Percentiles rank a stretch among this genome's conserved stretches.
Evolutionary conservation across 2,888 invertebrate genomes (phyloP).

Genomic region (Lingula anatina): DNA sequence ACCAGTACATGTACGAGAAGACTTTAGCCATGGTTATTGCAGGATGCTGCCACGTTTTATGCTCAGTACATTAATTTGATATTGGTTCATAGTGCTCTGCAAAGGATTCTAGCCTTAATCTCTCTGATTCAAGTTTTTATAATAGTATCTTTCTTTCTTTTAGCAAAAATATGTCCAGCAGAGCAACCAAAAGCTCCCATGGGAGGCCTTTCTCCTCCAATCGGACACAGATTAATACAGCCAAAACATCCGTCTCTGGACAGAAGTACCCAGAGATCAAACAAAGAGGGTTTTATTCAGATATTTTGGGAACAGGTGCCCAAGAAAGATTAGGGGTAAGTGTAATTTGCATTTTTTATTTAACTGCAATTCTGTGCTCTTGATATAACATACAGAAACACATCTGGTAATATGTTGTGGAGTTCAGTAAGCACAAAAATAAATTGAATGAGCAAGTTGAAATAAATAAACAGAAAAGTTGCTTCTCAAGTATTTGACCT

Average conservation of each 20-base stretch:
- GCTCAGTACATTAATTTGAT: too few species aligned
- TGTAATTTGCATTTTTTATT: too few species aligned
- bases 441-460: not conserved
- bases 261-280: conserved; percentile 47
- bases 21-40: too few species aligned
- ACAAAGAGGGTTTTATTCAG: conserved; percentile 51
- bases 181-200: conserved; percentile 22
- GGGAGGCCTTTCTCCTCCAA: conserved; percentile 35
- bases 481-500: too few species aligned
- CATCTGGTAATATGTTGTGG: not conserved
- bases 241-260: conserved; percentile 14
- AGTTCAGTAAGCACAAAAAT: not conserved
- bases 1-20: too few species aligned
- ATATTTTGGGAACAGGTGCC: conserved; percentile 34
- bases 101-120: too few species aligned
- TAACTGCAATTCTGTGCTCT: too few species aligned
- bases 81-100: too few species aligned
- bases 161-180: too few species aligned
- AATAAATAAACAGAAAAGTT: not conserved
- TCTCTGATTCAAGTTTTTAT: too few species aligned
- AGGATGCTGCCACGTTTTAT: too few species aligned
- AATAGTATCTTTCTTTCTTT: too few species aligned
- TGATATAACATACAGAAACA: not conserved
- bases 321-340: conserved; percentile 24
- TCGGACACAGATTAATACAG: conserved; percentile 16